Evolutionary conservation across 2,797 vertebrate species (phyloP), one percentile per base, ranked within the genome.

Genomic region (Chelmon rostratus): DNA sequence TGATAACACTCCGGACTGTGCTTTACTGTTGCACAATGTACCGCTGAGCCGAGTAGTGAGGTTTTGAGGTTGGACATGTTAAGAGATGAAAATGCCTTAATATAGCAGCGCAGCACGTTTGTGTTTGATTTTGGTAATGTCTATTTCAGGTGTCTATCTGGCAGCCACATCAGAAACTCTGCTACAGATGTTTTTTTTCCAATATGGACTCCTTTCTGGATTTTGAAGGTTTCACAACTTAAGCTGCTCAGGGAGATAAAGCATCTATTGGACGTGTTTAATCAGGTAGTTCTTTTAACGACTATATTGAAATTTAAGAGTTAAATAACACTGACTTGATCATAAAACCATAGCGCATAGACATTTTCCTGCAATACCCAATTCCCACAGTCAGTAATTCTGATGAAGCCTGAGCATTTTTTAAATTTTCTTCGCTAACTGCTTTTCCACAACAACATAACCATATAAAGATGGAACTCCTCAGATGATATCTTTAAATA

Each of bases 131-230:
- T 78, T 2, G 78, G 81, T 92, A 91, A 93, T 92, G 91, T 91
- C 92, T 93, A 92, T 93, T 93, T 94, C 93, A 94, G 90, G 91
- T 94, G 93, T 89, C 80, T 80, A 10, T 90, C 88, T 92, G 92
- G 91, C 92, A 89, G 82, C 88, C 85, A 90, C 92, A 87, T 91
- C 88, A 92, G 76, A 92, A 79, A 71, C 56, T 13, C 67, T 56
- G 81, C 88, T 68, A 58, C 90, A 92, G 79, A 89, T 86, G 87
- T 12, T 54, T 73, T 89, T 79, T 81, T 76, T 63, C 67, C 71
- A 40, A 80, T 86, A 83, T 49, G 19, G 72, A 74, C 78, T 74
- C 49, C 71, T 54, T 83, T 82, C 75, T 82, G 76, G 84, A 87
- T 73, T 81, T 75, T 73, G 65, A 82, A 79, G 76, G 74, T 87